Conservation (phyloP, 2,888 invertebrate species). For the Clusia tigrina region DNA sequence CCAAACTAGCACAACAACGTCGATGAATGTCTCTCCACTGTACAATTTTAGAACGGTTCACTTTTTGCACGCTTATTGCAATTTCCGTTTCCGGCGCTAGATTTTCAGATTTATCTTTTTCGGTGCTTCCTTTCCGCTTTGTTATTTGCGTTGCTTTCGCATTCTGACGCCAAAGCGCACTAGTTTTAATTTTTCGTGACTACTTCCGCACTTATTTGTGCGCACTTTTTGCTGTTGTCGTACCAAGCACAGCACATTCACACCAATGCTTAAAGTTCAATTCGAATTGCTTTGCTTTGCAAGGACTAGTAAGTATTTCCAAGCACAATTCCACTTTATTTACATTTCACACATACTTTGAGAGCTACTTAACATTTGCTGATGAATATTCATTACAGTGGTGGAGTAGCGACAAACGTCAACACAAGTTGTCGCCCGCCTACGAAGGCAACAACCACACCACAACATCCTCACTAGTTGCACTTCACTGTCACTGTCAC, state of each 20-base stretch:
- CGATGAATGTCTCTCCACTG: background rate
- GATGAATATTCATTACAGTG: background rate
- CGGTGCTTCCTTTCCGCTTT: background rate
- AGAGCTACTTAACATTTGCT: background rate
- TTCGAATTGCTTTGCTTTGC: too few species aligned
- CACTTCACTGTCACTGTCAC: slow-evolving; percentile 41
- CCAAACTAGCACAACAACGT: background rate
- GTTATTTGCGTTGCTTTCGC: background rate
- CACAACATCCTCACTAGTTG: slow-evolving; percentile 42
- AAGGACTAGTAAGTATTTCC: too few species aligned
- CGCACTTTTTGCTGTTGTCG: background rate
- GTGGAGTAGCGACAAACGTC: background rate
- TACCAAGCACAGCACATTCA: background rate
- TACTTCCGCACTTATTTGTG: background rate
- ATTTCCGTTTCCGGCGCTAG: slow-evolving; percentile 8
- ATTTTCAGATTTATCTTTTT: background rate
- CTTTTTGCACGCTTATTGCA: background rate
- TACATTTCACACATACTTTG: background rate
- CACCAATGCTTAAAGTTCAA: background rate
- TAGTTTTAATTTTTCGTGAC: background rate
- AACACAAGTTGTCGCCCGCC: background rate
- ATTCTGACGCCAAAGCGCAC: background rate
- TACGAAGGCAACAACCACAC: background rate
- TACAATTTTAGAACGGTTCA: background rate
- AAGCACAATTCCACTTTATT: background rate